Evolutionary conservation across 2,888 invertebrate genomes (phyloP).

Genomic region (Andrena dorsata): DNA sequence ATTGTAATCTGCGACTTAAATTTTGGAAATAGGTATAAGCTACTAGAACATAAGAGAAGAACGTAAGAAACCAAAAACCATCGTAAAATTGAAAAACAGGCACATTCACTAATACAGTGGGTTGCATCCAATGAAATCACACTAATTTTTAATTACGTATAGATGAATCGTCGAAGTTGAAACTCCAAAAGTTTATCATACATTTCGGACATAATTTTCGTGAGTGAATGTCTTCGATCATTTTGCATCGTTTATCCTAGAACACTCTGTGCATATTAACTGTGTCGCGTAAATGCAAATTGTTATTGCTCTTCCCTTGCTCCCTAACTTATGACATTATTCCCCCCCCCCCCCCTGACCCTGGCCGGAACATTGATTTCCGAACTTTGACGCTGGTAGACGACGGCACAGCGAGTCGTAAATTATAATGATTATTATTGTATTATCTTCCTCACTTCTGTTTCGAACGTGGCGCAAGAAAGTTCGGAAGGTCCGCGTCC

Average conservation of each 20-base stretch:
- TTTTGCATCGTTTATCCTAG: background rate
- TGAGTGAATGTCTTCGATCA: background rate
- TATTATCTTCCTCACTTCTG: constrained; percentile 11
- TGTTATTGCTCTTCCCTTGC: background rate
- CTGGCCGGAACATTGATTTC: constrained; percentile 16
- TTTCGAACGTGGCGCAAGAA: constrained; percentile 27
- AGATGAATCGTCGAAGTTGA: no score
- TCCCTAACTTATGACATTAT: background rate
- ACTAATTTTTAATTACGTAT: no score
- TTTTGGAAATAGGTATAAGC: no score
- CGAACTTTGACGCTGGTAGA: constrained; percentile 6
- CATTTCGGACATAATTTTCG: no score
- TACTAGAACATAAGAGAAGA: no score
- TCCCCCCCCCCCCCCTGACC: background rate
- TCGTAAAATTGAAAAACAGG: no score
- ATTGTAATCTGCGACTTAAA: no score
- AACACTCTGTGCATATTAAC: background rate
- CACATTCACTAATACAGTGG: no score
- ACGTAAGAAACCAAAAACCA: no score
- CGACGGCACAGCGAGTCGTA: constrained; percentile 27
- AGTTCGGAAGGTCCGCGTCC: constrained; percentile 57
- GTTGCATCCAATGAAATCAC: no score
- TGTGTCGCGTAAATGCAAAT: background rate
- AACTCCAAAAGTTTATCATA: no score
- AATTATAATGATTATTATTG: constrained; percentile 58